Evolutionary conservation across 2,113 vertebrate species (phyloP), one percentile per base, ranked within the genome.

Genomic region (Paraplagusia blochii): DNA sequence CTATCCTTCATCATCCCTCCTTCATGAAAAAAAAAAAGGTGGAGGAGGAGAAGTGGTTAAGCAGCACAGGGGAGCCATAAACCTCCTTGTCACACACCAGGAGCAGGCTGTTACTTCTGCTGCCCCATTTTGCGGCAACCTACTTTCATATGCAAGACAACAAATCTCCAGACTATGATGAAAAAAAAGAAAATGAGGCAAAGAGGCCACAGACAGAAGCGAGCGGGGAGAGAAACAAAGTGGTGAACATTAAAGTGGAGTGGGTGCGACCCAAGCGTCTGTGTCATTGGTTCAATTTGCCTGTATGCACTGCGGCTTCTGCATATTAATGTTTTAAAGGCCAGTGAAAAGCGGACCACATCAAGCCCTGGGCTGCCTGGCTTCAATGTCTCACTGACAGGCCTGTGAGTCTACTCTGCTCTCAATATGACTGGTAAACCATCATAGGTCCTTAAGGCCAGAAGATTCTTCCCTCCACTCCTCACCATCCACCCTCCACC

Each of bases 391-490:
- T 76, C 76, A n/a, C n/a, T 73, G 69, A 83, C 75, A 69, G 73
- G 77, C 78, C 82, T 77, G 76, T 80, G 87, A 89, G 70, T 85
- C 69, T 63, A 77, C 83, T 87, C 82, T 80, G 84, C 73, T 76
- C 88, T 85, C 83, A 80, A 82, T 83, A 79, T 83, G 81, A 83
- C 79, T 78, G 76, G 87, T 86, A 90, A 89, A 89, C 81, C 83
- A 88, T 90, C 82, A 91, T 88, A 79, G 84, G 77, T 88, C 77
- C 85, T 90, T 81, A 90, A 85, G 83, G 82, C 77, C 79, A 75
- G 69, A 75, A 72, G 63, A 67, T 74, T 22, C 80, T 59, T 64
- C 47, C 36, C 36, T 9, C 36, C 36, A 8, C 8, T 11, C 35
- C 35, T 9, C 35, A 36, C 6, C 35, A 36, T 5, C 35, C n/a